Percentiles rank a stretch among this genome's conserved stretches.
Conservation (phyloP, 2,113 vertebrate genomes). For the Vireo altiloquus region DNA sequence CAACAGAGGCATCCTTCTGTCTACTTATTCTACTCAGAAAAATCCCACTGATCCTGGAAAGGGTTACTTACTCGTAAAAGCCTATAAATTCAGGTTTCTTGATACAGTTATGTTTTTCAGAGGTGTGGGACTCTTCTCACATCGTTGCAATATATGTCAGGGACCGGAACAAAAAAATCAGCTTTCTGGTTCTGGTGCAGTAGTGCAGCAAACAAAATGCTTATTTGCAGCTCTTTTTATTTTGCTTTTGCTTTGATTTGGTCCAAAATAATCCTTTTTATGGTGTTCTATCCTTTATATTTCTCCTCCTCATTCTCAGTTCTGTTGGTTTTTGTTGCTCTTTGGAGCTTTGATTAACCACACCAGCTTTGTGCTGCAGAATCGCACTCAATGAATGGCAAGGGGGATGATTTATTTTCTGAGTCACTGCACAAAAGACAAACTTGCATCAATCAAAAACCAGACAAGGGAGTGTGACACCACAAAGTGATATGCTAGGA, state of each 20-base stretch:
- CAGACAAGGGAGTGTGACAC: slow-evolving; percentile 53
- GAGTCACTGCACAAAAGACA: slow-evolving; percentile 59
- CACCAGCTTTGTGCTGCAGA: slow-evolving; percentile 11
- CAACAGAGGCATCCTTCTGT: not conserved
- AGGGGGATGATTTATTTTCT: slow-evolving; percentile 61
- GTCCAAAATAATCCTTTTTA: slow-evolving; percentile 48
- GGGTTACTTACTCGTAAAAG: not conserved
- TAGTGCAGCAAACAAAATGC: not conserved
- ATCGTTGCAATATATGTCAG: not conserved
- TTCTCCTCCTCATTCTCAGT: not conserved
- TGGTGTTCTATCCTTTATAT: slow-evolving; percentile 39
- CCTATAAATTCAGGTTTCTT: not conserved
- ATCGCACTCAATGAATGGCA: slow-evolving; percentile 42
- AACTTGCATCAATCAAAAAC: slow-evolving; percentile 63
- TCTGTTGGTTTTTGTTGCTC: slow-evolving; percentile 42
- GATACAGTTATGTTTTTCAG: not conserved
- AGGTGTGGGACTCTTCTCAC: not conserved
- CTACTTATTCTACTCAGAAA: not conserved
- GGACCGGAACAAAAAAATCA: not conserved
- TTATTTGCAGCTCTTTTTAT: slow-evolving; percentile 31
- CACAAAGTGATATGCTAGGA: slow-evolving; percentile 19
- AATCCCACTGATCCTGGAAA: not conserved
- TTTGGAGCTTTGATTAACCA: slow-evolving; percentile 60
- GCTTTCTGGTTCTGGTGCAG: not conserved
- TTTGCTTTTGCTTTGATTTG: not conserved